phyloP scores from a whole-genome alignment of 2,797 vertebrate species.

The Merluccius polli region DNA sequence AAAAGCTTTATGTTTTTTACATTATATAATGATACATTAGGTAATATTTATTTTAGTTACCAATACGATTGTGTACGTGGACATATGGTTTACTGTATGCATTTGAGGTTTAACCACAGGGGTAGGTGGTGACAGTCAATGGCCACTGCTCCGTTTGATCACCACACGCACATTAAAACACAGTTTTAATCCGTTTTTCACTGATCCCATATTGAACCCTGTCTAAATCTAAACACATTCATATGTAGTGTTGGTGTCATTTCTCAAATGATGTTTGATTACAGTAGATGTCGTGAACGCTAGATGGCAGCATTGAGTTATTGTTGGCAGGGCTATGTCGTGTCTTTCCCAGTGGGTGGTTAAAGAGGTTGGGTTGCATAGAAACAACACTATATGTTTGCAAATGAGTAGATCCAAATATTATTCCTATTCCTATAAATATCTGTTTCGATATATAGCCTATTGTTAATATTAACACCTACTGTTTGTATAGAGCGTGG shows the following conservation, averaged over 20 bases:
- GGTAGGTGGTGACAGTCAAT: too few species aligned
- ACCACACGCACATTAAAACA: too few species aligned
- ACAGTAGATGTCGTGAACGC: not conserved
- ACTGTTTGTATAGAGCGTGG: not conserved
- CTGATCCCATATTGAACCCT: not conserved
- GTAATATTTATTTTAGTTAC: not conserved
- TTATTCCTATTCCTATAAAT: not conserved
- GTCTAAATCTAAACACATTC: not conserved
- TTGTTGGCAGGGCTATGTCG: slow-evolving; percentile 24
- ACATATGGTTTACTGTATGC: not conserved
- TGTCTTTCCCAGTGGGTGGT: not conserved
- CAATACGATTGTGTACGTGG: not conserved
- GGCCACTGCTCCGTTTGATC: too few species aligned
- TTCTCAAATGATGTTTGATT: not conserved
- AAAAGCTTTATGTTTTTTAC: too few species aligned
- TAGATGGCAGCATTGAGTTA: slow-evolving; percentile 74
- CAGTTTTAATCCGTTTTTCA: not conserved
- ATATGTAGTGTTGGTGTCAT: not conserved
- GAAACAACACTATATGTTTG: not conserved
- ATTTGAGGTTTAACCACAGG: too few species aligned
- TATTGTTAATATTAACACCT: not conserved
- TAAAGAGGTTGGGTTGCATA: not conserved
- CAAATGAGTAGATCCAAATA: not conserved
- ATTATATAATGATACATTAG: not conserved
- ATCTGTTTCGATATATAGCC: not conserved